Evolutionary conservation across 2,797 vertebrate species (phyloP).

Genomic region (Pristis pectinata): DNA sequence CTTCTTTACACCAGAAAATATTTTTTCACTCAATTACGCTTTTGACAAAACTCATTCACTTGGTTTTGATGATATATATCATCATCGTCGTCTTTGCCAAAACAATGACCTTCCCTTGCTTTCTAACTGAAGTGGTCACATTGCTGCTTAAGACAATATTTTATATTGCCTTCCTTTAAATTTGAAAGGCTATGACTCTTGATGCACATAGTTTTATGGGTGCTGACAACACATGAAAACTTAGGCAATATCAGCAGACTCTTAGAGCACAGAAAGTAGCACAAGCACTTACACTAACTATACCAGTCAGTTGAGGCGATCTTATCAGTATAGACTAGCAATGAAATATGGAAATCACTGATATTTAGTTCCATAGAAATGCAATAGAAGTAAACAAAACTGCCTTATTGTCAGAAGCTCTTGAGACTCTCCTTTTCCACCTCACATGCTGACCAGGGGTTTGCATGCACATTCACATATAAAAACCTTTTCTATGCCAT

Average conservation of each 20-base stretch:
- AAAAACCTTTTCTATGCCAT: too few species aligned
- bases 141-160: background rate
- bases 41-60: background rate
- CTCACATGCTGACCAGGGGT: too few species aligned
- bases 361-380: background rate
- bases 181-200: background rate
- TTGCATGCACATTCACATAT: too few species aligned
- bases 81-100: background rate
- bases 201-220: background rate
- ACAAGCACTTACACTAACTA: background rate
- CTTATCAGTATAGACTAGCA: background rate
- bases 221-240: background rate
- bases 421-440: too few species aligned
- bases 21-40: background rate
- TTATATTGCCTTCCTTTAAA: background rate
- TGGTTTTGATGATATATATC: background rate
- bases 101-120: background rate
- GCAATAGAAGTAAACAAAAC: background rate
- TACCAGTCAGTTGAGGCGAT: background rate
- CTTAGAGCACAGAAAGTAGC: background rate
- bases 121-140: background rate
- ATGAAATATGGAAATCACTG: background rate
- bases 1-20: background rate
- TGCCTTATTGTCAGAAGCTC: too few species aligned
- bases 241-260: background rate